Evolutionary conservation across 2,888 invertebrate genomes (phyloP).

Genomic region (Agelastica alni): DNA sequence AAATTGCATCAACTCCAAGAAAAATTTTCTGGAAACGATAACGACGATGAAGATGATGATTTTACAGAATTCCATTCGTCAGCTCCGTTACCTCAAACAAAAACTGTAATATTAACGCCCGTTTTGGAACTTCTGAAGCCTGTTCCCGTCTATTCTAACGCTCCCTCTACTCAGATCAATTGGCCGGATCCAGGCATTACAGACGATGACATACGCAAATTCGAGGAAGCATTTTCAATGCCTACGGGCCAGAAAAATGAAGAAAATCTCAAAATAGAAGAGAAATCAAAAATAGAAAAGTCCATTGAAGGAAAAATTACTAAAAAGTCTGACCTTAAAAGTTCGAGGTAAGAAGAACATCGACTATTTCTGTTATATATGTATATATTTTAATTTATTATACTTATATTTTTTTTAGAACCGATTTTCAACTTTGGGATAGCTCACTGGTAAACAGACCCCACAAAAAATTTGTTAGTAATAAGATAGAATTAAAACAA

Average conservation of each 20-base stretch:
- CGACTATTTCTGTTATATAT: too few relatives aligned
- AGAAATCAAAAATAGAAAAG: neutral
- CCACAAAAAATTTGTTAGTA: conserved; percentile 11
- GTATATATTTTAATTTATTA: too few relatives aligned
- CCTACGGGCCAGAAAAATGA: conserved; percentile 21
- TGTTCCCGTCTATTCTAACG: conserved; percentile 23
- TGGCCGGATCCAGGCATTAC: conserved; percentile 67
- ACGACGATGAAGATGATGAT: conserved; percentile 48
- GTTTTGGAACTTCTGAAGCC: conserved; percentile 44
- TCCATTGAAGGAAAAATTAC: neutral
- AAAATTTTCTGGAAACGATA: neutral
- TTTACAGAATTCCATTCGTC: conserved; percentile 55
- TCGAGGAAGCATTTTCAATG: conserved; percentile 47
- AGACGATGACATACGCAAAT: conserved; percentile 51
- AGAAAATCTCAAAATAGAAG: conserved; percentile 1
- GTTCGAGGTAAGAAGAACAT: too few relatives aligned
- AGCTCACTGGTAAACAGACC: conserved; percentile 1
- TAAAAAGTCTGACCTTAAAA: neutral
- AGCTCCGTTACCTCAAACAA: conserved; percentile 29
- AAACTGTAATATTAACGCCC: neutral
- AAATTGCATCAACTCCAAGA: neutral
- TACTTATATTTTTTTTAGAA: too few relatives aligned
- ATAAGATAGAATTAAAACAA: conserved; percentile 10
- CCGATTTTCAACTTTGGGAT: conserved; percentile 12
- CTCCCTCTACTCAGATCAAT: conserved; percentile 59